Evolutionary conservation across 1,140 invertebrate species (phyloP).

Genomic region (Anoplolepis gracilipes): DNA sequence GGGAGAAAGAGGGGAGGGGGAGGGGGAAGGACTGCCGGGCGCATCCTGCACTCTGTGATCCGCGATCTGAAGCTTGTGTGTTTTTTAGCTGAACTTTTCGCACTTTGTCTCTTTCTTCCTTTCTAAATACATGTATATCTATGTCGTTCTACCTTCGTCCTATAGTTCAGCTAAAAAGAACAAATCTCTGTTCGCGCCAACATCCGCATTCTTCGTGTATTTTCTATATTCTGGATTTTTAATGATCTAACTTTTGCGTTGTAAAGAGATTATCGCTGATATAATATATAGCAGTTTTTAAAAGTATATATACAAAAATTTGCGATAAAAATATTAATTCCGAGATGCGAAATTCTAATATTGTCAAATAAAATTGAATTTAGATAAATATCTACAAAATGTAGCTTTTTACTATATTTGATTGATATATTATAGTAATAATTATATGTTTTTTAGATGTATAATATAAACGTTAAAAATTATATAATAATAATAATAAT

Average conservation of each 20-base stretch:
- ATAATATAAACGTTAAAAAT: neutral
- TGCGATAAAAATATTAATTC: neutral
- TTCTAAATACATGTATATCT: no score
- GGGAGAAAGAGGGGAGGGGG: neutral
- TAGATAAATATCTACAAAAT: neutral
- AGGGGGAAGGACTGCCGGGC: slow-evolving; percentile 35
- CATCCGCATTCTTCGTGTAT: neutral
- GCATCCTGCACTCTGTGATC: slow-evolving; percentile 66
- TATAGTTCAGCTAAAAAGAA: no score
- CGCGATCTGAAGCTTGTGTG: no score
- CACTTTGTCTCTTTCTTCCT: no score
- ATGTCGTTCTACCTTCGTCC: no score
- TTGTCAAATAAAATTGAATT: neutral
- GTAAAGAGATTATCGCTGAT: neutral
- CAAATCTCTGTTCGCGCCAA: no score
- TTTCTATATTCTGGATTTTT: neutral
- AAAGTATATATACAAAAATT: neutral
- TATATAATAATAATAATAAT: neutral
- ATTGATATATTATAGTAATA: neutral
- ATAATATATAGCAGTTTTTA: neutral
- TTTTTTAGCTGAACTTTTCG: no score
- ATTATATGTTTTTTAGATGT: neutral
- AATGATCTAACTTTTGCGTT: neutral
- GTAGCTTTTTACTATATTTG: neutral
- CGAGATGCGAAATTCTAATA: neutral